Conservation (phyloP, 2,888 invertebrate species). For the Plebejus melissa region DNA sequence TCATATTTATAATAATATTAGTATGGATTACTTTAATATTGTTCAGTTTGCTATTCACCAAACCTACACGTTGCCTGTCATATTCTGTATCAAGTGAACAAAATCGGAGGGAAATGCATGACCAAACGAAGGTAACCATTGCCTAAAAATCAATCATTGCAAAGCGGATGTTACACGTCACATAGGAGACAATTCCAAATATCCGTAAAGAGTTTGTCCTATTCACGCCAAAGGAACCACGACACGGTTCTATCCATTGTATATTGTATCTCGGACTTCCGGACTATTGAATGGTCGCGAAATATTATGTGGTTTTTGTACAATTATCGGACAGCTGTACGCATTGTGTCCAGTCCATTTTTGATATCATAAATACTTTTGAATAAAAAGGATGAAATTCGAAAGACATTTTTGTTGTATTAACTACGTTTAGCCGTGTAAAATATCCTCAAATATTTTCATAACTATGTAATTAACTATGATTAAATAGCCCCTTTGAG, state of each 20-base stretch:
- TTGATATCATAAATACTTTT: background rate
- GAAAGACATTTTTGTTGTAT: background rate
- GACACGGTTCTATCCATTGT: constrained; percentile 8
- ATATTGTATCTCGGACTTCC: constrained; percentile 23
- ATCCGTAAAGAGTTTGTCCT: constrained; percentile 11
- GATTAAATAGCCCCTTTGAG: too few relatives aligned
- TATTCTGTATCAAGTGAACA: background rate
- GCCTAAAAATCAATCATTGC: constrained; percentile 9
- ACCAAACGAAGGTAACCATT: background rate
- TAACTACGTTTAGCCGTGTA: background rate
- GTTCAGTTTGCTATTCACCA: background rate
- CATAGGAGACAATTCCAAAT: constrained; percentile 15
- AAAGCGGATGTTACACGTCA: constrained; percentile 10
- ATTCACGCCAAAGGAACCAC: constrained; percentile 12
- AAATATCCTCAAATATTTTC: too few relatives aligned
- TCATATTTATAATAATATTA: too few relatives aligned
- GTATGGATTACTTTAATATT: background rate
- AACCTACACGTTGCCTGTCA: too few relatives aligned
- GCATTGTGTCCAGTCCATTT: constrained; percentile 18
- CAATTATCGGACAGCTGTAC: constrained; percentile 24
- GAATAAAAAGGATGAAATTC: background rate
- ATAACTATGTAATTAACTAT: too few relatives aligned
- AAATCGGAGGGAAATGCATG: background rate
- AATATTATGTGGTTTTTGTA: constrained; percentile 22
- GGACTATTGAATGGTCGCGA: constrained; percentile 11